These are phyloP conservation scores for Tachuris rubrigastra DNA, from an alignment of 2,113 vertebrate species.

Conservation along the genomic window DNA sequence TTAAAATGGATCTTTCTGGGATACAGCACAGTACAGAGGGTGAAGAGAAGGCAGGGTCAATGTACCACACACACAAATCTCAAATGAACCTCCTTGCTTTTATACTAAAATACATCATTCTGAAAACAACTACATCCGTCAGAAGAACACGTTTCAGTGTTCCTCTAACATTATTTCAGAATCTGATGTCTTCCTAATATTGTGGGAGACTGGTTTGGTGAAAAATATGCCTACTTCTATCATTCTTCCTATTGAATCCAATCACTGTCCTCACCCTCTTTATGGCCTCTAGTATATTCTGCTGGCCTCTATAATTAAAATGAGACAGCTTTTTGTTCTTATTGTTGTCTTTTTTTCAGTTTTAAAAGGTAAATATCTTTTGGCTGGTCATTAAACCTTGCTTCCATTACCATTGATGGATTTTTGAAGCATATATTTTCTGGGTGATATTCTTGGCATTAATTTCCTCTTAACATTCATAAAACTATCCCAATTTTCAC, in stretches of 20 bases:
- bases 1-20: constrained; percentile 5
- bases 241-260: not conserved
- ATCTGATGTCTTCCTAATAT: not conserved
- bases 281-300: not conserved
- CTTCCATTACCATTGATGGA: not conserved
- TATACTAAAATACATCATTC: not conserved
- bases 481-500: not conserved
- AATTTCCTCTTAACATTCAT: not conserved
- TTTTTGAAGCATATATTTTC: not conserved
- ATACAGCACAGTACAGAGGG: not conserved
- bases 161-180: not conserved
- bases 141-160: not conserved
- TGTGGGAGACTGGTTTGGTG: not conserved
- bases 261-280: not conserved
- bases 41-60: not conserved
- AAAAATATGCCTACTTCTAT: not conserved
- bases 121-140: not conserved
- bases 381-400: not conserved
- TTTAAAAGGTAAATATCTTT: not conserved
- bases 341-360: not conserved
- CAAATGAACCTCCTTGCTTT: not conserved
- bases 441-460: not conserved
- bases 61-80: not conserved
- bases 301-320: not conserved
- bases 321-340: not conserved